Conservation (phyloP, 2,113 vertebrate genomes). For the Aegithalos caudatus region DNA sequence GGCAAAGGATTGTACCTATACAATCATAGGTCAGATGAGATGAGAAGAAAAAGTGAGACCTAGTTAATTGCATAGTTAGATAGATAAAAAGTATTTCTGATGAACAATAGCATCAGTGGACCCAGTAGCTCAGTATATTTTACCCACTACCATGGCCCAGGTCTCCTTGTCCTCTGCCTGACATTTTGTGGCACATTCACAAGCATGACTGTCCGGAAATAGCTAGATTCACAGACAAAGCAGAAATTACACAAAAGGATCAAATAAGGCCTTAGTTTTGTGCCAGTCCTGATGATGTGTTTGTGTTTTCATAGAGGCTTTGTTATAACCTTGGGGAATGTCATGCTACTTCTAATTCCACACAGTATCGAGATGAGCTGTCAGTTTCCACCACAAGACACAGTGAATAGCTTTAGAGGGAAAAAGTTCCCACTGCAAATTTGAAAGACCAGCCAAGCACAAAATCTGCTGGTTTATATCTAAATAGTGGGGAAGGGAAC, state of each 20-base stretch:
- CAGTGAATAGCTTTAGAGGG: neutral
- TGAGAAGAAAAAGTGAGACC: neutral
- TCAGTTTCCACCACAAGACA: neutral
- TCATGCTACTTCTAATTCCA: conserved; percentile 30
- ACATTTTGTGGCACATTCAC: neutral
- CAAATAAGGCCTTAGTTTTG: neutral
- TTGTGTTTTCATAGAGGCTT: conserved; percentile 20
- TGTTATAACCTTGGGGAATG: conserved; percentile 35
- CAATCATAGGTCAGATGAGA: neutral
- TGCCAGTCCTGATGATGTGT: neutral
- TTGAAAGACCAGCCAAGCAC: neutral
- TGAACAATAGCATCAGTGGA: neutral
- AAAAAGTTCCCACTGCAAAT: neutral
- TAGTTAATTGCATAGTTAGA: neutral
- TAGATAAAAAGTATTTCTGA: neutral
- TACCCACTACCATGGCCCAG: neutral
- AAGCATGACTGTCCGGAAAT: neutral
- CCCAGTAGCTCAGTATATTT: neutral
- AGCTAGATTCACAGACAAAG: neutral
- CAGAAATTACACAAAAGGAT: conserved; percentile 7
- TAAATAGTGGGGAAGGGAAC: neutral
- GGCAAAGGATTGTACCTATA: neutral
- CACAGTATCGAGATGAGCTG: neutral
- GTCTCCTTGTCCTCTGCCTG: neutral
- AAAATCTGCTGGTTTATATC: neutral